Base-by-base conservation (phyloP, 64 coral and sea anemone genomes). In the Hydrozoanthus tunicans region DNA sequence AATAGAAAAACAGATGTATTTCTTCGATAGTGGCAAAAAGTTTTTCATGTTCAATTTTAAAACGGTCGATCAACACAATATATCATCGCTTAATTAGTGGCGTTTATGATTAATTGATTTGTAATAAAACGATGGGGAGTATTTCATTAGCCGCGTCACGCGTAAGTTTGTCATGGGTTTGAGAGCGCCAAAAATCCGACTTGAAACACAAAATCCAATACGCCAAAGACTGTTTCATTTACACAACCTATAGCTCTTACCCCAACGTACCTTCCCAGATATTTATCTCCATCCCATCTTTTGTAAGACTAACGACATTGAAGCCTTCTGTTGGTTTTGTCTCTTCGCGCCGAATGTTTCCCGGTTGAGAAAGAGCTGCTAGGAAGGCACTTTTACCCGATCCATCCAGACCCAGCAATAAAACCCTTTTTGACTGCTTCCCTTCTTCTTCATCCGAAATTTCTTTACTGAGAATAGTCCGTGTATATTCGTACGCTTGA, bases 291-390 rank as follows among this genome's bases (percentile, higher is more conserved):
- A 95, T 64, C 23, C 96, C 96, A 80, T 93, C 91, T 8, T 93
- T 98, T 61, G 91, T 95, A 0, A 98, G 74, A 80, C 96, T 94
- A 51, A 98, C 83, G 25, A 98, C 96, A 81, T 98, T 90, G 56
- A 98, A 98, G 2, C 96, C 96, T 83, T 98, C 93, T 24, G 96
- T 98, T 3, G 93, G 93, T 53, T 77, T 81, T 5, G 91, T 98
- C 55, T 59, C 82, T 65, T 90, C 91, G 11, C 93, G 82, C 6
- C 79, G 78, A 11, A 77, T 27, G 69, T 61, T 92, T 51, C 80
- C 96, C 24, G 77, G 76, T 65, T 98, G 93, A 26, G 96, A 89
- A n/a, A 98, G 79, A 58, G 91, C 93, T n/a, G 96, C 81, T 14
- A 98, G 80, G 24, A 98, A 98, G 56, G 93, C 89, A 26, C 85